Evolutionary conservation across 2,113 vertebrate species (phyloP), one percentile per base, ranked within the genome.

Genomic region (Anoura caudifer): DNA sequence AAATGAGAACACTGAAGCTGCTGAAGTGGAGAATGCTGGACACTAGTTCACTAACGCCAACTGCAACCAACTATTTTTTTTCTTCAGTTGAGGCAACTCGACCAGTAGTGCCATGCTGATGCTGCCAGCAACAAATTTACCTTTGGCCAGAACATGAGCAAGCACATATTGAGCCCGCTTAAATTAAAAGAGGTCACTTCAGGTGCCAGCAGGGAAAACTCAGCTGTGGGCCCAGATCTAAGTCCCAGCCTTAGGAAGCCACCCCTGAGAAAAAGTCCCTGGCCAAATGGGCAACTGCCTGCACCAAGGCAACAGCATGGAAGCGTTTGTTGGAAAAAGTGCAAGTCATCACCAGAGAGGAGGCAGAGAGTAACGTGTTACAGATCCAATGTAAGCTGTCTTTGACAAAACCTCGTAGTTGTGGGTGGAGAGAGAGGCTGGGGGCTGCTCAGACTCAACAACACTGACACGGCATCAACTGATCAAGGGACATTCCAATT

Each of bases 311-410:
- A 59, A 99, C 99, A n/a, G 99, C 99, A 76, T 99, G 99, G 98
- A 99, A 99, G 98, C 99, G 99, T 98, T 98, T 99, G 91, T 98
- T 99, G 97, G 99, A 99, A 84, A 99, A 99, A 96, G 99, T 99
- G 4, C 99, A 99, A 59, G 99, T 99, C 87, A 99, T 99, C 97
- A 99, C 99, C 0, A 99, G 99, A 52, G 99, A 99, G 97, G 99
- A 99, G 97, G 99, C 99, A 0, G 99, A 99, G 98, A 99, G 99
- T 98, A 99, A 99, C 0, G 99, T 99, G 54, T 97, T 99, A 90
- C 99, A 99, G 99, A 99, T 99, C 97, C 99, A 99, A 95, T 99
- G 99, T 98, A 99, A 99, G 98, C 98, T 99, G 99, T 99, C 80
- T 99, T 99, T 95, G 99, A 99, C 98, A 99, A 99, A 98, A 99